Base-by-base conservation (phyloP, 2,888 invertebrate genomes). In the Physocephala rufipes region DNA sequence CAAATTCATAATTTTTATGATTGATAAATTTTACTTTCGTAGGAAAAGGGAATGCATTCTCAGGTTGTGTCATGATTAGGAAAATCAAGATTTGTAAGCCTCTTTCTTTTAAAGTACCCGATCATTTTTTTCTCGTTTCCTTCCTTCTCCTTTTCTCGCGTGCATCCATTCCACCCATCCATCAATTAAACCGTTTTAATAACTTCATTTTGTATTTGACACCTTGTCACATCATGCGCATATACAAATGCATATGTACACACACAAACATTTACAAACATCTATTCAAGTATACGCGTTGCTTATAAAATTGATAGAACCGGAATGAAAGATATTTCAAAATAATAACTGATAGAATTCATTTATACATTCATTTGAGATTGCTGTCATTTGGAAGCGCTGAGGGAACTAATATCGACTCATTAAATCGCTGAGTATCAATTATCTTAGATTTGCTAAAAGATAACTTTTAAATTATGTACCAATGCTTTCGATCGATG, bases 401-500 rank as follows among this genome's bases (percentile, higher is more conserved):
- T 9, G 36, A 36, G 9, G 5, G 9, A 36, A 36, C 36, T 36
- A 36, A 36, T 28, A 64, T 51, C 30, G 49, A 43, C 43, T 62
- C 45, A 49, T 62, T 59, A 36, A 74, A 74, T 70, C 69, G 59
- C 65, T 36, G 36, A 9, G 36, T 55, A 49, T 36, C 47, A 66
- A 61, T 15, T 53, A 72, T 55, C 71, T 62, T 67, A 80, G 84
- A 84, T 83, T 82, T 83, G 84, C 82, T 84, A 79, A 75, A 74
- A 75, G 83, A 83, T 83, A 84, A 83, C 79, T 82, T 81, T 82
- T 82, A 83, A 83, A 84, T 84, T 82, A 82, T 83, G 83, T 83
- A 82, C 82, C 82, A 83, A 82, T 81, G 79, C 81, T 78, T 78
- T 77, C 81, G 82, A n/a, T n/a, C n/a, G n/a, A n/a, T n/a, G n/a